Percentiles rank a stretch among this genome's conserved stretches.
These are phyloP conservation scores for Pelusios castaneus DNA, from an alignment of 2,113 vertebrate genomes.

Conservation along the genomic window DNA sequence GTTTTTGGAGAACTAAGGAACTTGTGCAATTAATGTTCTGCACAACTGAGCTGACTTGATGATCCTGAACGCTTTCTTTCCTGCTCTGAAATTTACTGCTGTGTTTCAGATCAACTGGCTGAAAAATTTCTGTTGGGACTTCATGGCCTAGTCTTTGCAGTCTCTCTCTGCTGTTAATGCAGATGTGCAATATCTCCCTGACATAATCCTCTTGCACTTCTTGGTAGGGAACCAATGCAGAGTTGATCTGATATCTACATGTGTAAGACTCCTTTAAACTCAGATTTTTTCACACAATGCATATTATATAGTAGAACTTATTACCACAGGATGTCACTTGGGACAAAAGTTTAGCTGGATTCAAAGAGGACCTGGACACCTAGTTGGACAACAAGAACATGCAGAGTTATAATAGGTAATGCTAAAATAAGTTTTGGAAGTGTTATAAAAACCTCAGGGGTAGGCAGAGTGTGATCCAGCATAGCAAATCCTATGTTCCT, in stretches of 20 bases:
- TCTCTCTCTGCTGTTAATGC: background rate
- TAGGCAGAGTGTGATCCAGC: background rate
- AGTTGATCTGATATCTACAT: background rate
- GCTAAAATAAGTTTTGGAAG: background rate
- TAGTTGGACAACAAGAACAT: background rate
- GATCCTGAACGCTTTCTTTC: background rate
- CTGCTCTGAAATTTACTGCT: background rate
- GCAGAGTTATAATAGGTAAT: background rate
- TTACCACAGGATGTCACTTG: background rate
- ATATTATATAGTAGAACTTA: constrained; percentile 13
- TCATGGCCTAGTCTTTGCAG: background rate
- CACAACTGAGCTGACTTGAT: background rate
- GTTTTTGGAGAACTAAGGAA: too few relatives aligned
- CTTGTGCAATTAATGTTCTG: background rate
- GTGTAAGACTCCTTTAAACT: background rate
- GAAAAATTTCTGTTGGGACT: background rate
- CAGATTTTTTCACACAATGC: background rate
- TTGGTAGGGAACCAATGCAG: background rate
- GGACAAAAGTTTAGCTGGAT: background rate
- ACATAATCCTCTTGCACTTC: background rate
- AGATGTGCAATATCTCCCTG: too few relatives aligned
- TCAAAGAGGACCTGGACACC: background rate
- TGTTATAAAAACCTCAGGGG: background rate
- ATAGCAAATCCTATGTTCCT: background rate
- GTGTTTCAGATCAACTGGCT: background rate